Evolutionary conservation across 2,797 vertebrate genomes (phyloP).

Genomic region (Iguana delicatissima): DNA sequence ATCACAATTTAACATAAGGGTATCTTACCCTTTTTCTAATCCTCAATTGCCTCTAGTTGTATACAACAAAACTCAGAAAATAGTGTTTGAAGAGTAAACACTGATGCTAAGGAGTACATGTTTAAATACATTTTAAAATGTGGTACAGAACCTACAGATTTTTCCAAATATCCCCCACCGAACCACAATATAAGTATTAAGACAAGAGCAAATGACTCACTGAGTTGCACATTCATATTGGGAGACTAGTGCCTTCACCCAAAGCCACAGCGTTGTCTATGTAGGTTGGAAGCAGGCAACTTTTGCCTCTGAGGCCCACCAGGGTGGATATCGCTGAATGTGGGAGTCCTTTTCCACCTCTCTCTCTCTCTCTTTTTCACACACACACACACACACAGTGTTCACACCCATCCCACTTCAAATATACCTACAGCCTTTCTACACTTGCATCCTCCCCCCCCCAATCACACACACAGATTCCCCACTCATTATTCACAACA

Average conservation of each 20-base stretch:
- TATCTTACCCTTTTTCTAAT: conserved; percentile 1
- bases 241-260: neutral
- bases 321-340: no score
- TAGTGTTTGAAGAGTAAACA: neutral
- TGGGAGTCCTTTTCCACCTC: no score
- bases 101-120: neutral
- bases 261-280: neutral
- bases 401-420: neutral
- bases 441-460: neutral
- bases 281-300: neutral
- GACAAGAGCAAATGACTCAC: neutral
- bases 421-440: neutral
- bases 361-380: neutral
- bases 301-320: neutral
- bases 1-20: conserved; percentile 13
- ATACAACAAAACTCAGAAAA: neutral
- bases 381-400: neutral
- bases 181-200: neutral
- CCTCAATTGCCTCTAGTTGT: neutral
- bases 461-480: neutral
- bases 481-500: neutral
- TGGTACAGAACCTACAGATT: neutral
- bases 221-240: neutral
- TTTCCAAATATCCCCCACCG: neutral
- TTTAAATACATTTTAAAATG: neutral